Percentiles rank a stretch among this genome's conserved stretches.
phyloP scores from a whole-genome alignment of 1,140 invertebrate genomes.

The Chironomus tepperi region DNA sequence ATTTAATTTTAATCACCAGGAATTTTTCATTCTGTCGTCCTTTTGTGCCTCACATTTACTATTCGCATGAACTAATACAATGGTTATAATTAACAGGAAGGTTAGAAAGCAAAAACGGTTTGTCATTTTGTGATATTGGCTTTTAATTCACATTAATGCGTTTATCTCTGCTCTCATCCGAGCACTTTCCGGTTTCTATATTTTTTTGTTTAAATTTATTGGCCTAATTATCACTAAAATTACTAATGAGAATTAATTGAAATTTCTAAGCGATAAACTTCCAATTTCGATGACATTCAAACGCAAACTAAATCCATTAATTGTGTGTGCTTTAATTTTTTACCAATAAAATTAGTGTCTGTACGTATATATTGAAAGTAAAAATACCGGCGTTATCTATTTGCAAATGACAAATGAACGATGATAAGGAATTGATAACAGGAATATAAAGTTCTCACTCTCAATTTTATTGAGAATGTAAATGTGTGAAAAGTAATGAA shows the following conservation, averaged over 20 bases:
- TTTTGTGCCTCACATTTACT: not conserved
- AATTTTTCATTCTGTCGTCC: too few species aligned
- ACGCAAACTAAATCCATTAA: not conserved
- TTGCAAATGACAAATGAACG: slow-evolving; percentile 3
- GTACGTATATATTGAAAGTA: not conserved
- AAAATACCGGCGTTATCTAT: not conserved
- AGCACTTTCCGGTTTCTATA: too few species aligned
- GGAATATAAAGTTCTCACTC: too few species aligned
- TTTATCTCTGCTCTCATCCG: too few species aligned
- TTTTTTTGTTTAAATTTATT: too few species aligned
- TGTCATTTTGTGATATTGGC: too few species aligned
- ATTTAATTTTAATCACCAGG: not conserved
- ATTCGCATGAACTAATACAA: slow-evolving; percentile 1
- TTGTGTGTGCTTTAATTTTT: not conserved
- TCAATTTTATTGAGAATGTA: too few species aligned
- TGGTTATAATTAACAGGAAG: not conserved
- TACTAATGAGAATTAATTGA: not conserved
- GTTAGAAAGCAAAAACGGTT: not conserved
- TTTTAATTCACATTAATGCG: not conserved
- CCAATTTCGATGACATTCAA: not conserved
- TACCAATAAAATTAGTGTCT: not conserved
- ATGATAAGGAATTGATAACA: not conserved
- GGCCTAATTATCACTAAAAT: not conserved
- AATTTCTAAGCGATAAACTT: not conserved
- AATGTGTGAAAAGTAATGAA: too few species aligned